Conservation (phyloP, 2,113 vertebrate genomes). For the Chlorodrepanis virens region DNA sequence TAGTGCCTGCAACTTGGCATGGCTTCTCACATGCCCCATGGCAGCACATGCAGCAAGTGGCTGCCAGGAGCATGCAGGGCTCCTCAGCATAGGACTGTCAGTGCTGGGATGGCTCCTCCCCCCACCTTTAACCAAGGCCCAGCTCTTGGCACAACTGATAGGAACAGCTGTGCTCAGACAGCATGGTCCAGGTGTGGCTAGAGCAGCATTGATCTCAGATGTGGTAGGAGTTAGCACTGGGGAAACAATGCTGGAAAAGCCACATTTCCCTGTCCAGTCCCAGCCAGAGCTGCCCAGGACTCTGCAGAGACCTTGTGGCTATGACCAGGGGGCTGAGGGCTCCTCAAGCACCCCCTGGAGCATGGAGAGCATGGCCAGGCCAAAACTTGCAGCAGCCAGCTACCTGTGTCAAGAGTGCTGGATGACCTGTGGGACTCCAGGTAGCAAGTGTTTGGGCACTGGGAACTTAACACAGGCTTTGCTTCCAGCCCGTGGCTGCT, state of each 20-base stretch:
- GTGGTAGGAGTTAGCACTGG: neutral
- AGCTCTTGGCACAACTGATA: neutral
- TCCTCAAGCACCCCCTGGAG: neutral
- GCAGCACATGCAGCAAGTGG: accelerated
- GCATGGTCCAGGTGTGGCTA: neutral
- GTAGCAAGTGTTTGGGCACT: neutral
- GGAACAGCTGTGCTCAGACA: accelerated
- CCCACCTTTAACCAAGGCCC: neutral
- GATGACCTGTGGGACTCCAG: neutral
- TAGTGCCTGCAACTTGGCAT: accelerated
- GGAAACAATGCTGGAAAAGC: neutral
- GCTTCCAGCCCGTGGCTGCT: accelerated
- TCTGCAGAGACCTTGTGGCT: neutral
- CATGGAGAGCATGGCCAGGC: neutral
- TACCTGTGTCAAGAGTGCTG: too few species aligned
- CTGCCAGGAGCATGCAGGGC: neutral
- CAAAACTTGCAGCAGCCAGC: neutral
- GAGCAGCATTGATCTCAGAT: accelerated
- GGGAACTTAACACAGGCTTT: neutral
- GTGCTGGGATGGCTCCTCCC: neutral
- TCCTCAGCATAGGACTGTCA: neutral
- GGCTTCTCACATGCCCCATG: neutral
- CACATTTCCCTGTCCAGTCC: neutral
- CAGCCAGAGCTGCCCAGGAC: neutral
- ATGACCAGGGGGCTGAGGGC: neutral